Conservation (phyloP, 1,140 invertebrate species). For the Bicyclus anynana region DNA sequence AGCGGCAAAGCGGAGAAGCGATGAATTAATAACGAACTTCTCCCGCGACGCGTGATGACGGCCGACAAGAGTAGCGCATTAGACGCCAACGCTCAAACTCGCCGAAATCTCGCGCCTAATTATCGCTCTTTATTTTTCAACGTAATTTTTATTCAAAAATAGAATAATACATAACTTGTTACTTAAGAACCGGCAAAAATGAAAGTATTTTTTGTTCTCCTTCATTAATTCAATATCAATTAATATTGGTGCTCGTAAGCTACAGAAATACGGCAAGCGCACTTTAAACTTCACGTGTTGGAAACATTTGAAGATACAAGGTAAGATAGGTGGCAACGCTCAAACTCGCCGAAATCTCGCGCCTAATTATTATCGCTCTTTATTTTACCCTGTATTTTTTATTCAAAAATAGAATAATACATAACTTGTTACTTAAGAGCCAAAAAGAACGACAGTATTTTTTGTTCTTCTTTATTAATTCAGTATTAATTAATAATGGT, state of each 20-base stretch:
- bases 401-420: slow-evolving; percentile 35
- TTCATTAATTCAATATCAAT: neutral
- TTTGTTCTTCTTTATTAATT: neutral
- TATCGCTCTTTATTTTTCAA: slow-evolving; percentile 45
- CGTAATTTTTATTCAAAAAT: slow-evolving; percentile 37
- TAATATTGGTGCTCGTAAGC: neutral
- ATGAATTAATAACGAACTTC: slow-evolving; percentile 75
- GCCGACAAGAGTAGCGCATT: slow-evolving; percentile 75
- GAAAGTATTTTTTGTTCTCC: neutral
- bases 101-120: slow-evolving; percentile 58
- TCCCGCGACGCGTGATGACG: slow-evolving; percentile 72
- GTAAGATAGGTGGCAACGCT: slow-evolving; percentile 59
- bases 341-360: slow-evolving; percentile 54
- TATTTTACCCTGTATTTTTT: slow-evolving; percentile 38
- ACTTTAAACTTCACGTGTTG: too few relatives aligned
- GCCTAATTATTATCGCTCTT: slow-evolving; percentile 58
- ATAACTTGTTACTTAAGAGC: slow-evolving; percentile 22
- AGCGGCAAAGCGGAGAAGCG: too few relatives aligned
- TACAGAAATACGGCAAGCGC: too few relatives aligned
- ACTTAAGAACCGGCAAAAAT: slow-evolving; percentile 10
- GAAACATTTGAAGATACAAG: too few relatives aligned
- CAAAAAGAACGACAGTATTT: neutral
- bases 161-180: slow-evolving; percentile 27
- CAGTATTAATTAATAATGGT: neutral
- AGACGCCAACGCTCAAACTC: slow-evolving; percentile 57